Base-by-base conservation (phyloP, 2,113 vertebrate genomes). In the Atractosteus spatula region DNA sequence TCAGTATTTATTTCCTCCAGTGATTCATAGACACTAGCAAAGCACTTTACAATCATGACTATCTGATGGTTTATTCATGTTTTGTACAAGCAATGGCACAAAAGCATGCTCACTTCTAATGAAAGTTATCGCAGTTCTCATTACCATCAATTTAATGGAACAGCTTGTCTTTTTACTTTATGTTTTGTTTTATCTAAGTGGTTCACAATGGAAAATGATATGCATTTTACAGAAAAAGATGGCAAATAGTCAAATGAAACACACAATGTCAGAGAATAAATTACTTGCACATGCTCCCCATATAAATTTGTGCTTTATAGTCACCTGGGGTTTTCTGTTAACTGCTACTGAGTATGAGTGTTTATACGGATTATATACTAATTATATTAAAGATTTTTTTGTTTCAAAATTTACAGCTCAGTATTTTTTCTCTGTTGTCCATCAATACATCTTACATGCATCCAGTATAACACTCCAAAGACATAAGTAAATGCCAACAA, bases 141-240 rank as follows among this genome's bases (percentile, higher is more conserved):
- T 73, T 77, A 73, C 71, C 43, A 55, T 70, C 71, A 65, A 64
- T 57, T 73, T 73, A 64, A 54, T 57, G 54, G 66, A 72, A 69
- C 57, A 73, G 57, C 75, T 73, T 77, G 66, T 78, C 70, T 61
- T 75, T 55, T 14, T 13, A 7, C 47, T n/a, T 55, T 41, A 63
- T 59, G 59, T 29, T 66, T 75, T 75, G 73, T 72, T 69, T 68
- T 78, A 68, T 78, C 63, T 74, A 74, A 71, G 73, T 69, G 77
- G 57, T n/a, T 74, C 57, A 65, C 64, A 70, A 67, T 68, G 17
- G 45, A 54, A 47, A 66, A 69, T 72, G 66, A 75, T 72, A 69
- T 75, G 51, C 67, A 62, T 61, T 17, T 29, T 66, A 41, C 29
- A 16, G 10, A 59, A 67, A 57, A 41, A 47, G 66, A 70, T 44